These are phyloP conservation scores for Megaceryle torquata DNA, from an alignment of 2,113 vertebrate genomes.

Conservation along the genomic window DNA sequence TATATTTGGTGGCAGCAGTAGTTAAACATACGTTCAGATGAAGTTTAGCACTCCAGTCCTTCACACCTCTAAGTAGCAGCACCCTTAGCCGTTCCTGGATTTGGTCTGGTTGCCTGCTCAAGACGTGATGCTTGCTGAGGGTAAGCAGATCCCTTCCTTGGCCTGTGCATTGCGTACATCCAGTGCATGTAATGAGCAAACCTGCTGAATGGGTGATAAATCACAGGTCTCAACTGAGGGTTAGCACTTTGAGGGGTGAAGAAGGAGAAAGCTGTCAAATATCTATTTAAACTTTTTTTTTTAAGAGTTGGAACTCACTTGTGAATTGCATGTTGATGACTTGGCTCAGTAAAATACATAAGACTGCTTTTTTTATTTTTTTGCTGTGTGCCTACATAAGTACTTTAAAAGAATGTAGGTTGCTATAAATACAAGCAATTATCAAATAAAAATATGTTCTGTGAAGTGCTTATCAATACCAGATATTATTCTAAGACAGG, in stretches of 20 bases:
- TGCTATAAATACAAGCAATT: conserved; percentile 25
- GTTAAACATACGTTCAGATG: not conserved
- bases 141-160: not conserved
- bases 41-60: not conserved
- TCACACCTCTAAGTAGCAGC: not conserved
- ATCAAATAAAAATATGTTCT: not conserved
- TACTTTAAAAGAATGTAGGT: not conserved
- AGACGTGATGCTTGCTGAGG: not conserved
- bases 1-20: conserved; percentile 13
- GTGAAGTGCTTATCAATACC: not conserved
- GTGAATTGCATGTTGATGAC: not conserved
- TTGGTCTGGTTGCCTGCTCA: not conserved
- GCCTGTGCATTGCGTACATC: not conserved
- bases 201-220: not conserved
- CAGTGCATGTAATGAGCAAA: not conserved
- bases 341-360: not conserved
- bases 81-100: not conserved
- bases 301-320: not conserved
- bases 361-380: not conserved
- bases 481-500: not conserved
- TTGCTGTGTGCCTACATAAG: not conserved
- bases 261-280: conserved; percentile 2
- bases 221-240: not conserved
- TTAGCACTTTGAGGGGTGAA: not conserved
- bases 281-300: not conserved